phyloP scores from a whole-genome alignment of 2,888 invertebrate genomes.

The Monoplex corrugatus region DNA sequence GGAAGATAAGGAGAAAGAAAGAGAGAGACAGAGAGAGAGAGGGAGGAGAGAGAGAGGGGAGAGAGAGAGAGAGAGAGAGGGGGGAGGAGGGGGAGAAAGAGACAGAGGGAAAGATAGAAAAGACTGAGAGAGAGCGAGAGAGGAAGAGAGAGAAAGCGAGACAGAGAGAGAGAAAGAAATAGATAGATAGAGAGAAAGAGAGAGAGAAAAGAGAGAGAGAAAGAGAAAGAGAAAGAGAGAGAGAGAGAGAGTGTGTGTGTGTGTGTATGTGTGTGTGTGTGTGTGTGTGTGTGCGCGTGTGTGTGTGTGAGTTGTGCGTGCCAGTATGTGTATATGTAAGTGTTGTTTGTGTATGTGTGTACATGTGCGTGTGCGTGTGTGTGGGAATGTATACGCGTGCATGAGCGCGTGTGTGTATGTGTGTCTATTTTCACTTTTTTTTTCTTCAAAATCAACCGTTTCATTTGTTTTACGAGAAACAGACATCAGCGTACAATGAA shows the following conservation, averaged over 20 bases:
- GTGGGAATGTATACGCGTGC: background rate
- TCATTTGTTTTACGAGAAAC: no score
- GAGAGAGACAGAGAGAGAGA: background rate
- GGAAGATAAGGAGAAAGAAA: background rate
- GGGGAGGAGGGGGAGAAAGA: background rate
- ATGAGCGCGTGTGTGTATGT: background rate
- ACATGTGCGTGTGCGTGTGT: background rate
- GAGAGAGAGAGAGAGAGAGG: background rate
- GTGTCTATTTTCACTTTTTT: no score
- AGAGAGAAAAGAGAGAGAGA: background rate
- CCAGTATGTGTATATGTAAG: no score
- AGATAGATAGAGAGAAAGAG: background rate
- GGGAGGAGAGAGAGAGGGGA: background rate
- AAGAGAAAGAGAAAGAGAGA: no score
- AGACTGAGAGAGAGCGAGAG: background rate
- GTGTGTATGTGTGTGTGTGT: no score
- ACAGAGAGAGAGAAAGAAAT: background rate
- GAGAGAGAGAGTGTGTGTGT: no score
- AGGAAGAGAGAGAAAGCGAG: background rate
- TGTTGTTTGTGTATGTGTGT: no score
- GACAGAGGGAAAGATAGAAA: no score
- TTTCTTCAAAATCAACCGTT: no score
- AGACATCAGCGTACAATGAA: no score
- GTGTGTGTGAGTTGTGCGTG: no score
- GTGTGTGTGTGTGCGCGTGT: no score